Conservation (phyloP, 92 coral and sea anemone genomes). For the Porites evermanni region DNA sequence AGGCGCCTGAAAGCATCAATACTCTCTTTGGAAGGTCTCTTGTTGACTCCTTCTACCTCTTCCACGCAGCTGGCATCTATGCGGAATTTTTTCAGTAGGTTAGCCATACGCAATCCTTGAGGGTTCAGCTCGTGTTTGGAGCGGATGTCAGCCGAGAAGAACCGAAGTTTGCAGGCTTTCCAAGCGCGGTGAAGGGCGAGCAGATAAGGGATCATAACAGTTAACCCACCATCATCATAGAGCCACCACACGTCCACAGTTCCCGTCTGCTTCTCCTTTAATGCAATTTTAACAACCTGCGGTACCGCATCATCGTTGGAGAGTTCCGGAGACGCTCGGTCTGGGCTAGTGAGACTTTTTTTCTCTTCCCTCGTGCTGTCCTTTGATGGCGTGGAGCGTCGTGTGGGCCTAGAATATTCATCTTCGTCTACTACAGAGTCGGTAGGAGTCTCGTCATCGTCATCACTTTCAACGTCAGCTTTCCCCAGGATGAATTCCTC, state of each 20-base stretch:
- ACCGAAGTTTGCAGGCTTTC: slow-evolving; percentile 87
- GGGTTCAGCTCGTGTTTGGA: slow-evolving; percentile 76
- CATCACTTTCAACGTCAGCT: slow-evolving; percentile 19
- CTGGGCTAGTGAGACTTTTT: slow-evolving; percentile 45
- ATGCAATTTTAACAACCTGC: neutral
- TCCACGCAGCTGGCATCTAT: slow-evolving; percentile 84
- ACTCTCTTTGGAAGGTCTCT: slow-evolving; percentile 82
- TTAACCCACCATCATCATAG: slow-evolving; percentile 97
- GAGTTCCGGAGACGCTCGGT: neutral
- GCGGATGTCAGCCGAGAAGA: slow-evolving; percentile 84
- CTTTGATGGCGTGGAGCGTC: slow-evolving; percentile 15
- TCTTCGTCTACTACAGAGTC: slow-evolving; percentile 59
- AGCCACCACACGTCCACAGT: slow-evolving; percentile 98
- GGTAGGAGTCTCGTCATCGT: slow-evolving; percentile 31
- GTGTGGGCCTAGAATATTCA: slow-evolving; percentile 13
- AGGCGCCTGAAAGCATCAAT: slow-evolving; percentile 82
- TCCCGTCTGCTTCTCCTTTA: slow-evolving; percentile 79
- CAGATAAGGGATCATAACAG: slow-evolving; percentile 86
- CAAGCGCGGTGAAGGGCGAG: slow-evolving; percentile 88
- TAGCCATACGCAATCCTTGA: slow-evolving; percentile 84
- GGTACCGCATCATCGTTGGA: neutral
- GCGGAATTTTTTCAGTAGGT: slow-evolving; percentile 90
- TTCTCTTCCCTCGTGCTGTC: slow-evolving; percentile 13
- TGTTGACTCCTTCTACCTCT: slow-evolving; percentile 74
- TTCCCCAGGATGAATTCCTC: slow-evolving; percentile 24